These are phyloP conservation scores for Sprattus sprattus DNA, from an alignment of 2,113 vertebrate genomes.

Conservation along the genomic window DNA sequence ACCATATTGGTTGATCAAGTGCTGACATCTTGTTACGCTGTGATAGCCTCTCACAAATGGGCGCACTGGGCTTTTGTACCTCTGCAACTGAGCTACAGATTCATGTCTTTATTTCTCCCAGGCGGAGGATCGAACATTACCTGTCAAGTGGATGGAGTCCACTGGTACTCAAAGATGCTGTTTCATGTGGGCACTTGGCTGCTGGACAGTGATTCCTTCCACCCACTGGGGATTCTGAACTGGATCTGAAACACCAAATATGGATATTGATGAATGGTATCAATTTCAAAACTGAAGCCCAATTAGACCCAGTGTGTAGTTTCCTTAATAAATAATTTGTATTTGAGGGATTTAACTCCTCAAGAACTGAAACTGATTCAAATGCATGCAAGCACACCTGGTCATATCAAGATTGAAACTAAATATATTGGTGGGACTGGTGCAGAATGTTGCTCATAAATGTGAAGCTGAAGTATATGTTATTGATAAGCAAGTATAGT, in stretches of 20 bases:
- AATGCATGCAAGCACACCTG: too few species aligned
- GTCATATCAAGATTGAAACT: too few species aligned
- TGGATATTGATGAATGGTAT: slow-evolving; percentile 76
- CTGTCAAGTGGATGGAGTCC: slow-evolving; percentile 65
- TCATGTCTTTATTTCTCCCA: slow-evolving; percentile 66
- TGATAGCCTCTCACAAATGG: slow-evolving; percentile 86
- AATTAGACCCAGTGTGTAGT: not conserved
- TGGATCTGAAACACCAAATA: slow-evolving; percentile 74
- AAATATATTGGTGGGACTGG: too few species aligned
- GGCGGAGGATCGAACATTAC: slow-evolving; percentile 40
- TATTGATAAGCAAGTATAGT: not conserved
- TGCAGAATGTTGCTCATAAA: too few species aligned
- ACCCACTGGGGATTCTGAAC: slow-evolving; percentile 77
- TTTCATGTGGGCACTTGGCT: slow-evolving; percentile 80
- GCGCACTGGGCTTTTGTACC: slow-evolving; percentile 92
- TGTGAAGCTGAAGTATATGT: too few species aligned
- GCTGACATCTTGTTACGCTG: slow-evolving; percentile 92
- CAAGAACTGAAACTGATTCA: not conserved
- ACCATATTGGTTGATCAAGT: slow-evolving; percentile 89
- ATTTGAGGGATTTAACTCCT: not conserved
- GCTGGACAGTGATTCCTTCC: slow-evolving; percentile 77
- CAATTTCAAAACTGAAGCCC: slow-evolving; percentile 70
- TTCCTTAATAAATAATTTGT: not conserved
- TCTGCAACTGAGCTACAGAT: slow-evolving; percentile 73
- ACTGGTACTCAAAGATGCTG: slow-evolving; percentile 84